A percentile compares a stretch with the other conserved stretches of the same genome.
Conservation (phyloP, 2,113 vertebrate species). For the Bufo gargarizans region DNA sequence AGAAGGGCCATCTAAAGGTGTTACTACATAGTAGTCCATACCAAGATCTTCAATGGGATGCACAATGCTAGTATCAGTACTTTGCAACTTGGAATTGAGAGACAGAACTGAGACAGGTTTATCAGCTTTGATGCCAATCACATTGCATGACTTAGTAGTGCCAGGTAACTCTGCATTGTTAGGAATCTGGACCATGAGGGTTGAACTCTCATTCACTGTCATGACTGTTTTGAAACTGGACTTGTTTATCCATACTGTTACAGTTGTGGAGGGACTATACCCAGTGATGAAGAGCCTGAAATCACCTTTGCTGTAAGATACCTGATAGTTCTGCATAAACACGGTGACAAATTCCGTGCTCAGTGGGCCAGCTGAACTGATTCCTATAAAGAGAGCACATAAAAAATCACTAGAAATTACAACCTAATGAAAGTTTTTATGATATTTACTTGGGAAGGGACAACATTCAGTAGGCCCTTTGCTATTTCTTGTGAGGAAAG, state of each 20-base stretch:
- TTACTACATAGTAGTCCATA: constrained; percentile 67
- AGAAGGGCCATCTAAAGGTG: constrained; percentile 30
- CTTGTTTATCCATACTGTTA: constrained; percentile 63
- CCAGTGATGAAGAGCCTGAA: constrained; percentile 71
- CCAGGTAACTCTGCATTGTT: constrained; percentile 61
- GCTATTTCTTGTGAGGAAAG: too few relatives aligned
- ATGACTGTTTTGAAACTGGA: constrained; percentile 63
- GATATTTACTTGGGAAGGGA: too few relatives aligned
- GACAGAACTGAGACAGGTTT: constrained; percentile 62
- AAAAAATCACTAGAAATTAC: not conserved
- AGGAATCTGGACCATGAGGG: constrained; percentile 60
- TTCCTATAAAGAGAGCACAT: not conserved
- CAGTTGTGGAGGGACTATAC: constrained; percentile 60
- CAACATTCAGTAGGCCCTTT: too few relatives aligned
- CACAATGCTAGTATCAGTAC: constrained; percentile 69
- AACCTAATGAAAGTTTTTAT: not conserved
- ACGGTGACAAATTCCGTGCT: constrained; percentile 75
- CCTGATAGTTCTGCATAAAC: constrained; percentile 77
- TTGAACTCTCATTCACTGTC: constrained; percentile 59
- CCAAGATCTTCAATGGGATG: constrained; percentile 70
- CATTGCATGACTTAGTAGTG: constrained; percentile 58
- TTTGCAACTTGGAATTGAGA: constrained; percentile 68
- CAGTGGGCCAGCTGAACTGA: constrained; percentile 23
- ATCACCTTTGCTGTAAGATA: constrained; percentile 23
- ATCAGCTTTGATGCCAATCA: constrained; percentile 65